These are phyloP conservation scores for Drosophila bipectinata DNA, from an alignment of 1,140 invertebrate species.

Conservation along the genomic window DNA sequence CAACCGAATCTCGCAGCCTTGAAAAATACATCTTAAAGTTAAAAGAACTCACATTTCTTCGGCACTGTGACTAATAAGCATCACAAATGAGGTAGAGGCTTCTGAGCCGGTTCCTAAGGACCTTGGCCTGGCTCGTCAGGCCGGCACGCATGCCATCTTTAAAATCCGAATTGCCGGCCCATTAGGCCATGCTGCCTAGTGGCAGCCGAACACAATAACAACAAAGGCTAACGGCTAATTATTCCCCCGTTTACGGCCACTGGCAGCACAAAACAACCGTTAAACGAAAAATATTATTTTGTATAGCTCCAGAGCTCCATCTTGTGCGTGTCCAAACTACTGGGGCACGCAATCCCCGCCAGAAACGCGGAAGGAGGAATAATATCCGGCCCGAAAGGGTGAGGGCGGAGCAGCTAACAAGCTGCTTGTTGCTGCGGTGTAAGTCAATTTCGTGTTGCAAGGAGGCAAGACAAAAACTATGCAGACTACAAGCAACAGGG, in stretches of 20 bases:
- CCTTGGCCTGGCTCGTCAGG: constrained; percentile 61
- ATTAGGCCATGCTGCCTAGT: constrained; percentile 36
- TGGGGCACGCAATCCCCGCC: constrained; percentile 41
- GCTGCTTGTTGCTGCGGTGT: constrained; percentile 41
- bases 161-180: constrained; percentile 61
- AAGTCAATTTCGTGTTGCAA: constrained; percentile 40
- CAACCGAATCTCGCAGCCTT: constrained; percentile 47
- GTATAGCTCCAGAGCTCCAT: constrained; percentile 17
- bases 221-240: constrained; percentile 67
- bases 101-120: constrained; percentile 24
- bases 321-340: constrained; percentile 75
- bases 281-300: constrained; percentile 75
- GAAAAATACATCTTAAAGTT: too few species aligned
- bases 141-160: constrained; percentile 71
- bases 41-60: too few species aligned
- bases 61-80: constrained; percentile 31
- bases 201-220: constrained; percentile 15
- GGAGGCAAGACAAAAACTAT: constrained; percentile 32
- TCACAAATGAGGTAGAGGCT: constrained; percentile 67
- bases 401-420: constrained; percentile 50
- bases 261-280: constrained; percentile 71
- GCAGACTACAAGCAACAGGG: constrained; percentile 7
- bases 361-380: constrained; percentile 21
- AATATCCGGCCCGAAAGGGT: neutral
- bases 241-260: constrained; percentile 72